Evolutionary conservation across 1,140 invertebrate species (phyloP).

Genomic region (Planococcus citri): DNA sequence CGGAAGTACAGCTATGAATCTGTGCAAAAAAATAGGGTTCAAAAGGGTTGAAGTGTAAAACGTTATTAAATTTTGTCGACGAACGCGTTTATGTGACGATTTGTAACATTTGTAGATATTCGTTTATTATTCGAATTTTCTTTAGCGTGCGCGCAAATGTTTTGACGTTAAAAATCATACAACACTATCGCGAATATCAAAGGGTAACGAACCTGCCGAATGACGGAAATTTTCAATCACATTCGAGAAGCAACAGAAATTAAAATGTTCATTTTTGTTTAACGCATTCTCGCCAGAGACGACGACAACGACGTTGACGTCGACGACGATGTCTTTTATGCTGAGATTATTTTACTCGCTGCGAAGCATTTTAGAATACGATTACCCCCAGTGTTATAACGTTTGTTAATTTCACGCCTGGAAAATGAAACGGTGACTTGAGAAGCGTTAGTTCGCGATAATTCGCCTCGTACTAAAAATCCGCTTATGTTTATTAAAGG

Average conservation of each 20-base stretch:
- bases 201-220: background rate
- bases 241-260: background rate
- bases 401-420: background rate
- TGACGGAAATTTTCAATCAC: background rate
- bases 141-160: background rate
- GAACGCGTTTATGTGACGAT: background rate
- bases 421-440: background rate
- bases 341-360: background rate
- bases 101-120: background rate
- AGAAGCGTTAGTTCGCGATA: background rate
- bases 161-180: background rate
- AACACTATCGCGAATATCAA: background rate
- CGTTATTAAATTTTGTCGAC: background rate
- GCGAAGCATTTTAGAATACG: background rate
- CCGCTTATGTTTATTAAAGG: background rate
- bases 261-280: background rate
- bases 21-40: slow-evolving; percentile 6
- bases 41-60: slow-evolving; percentile 3
- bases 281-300: background rate
- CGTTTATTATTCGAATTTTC: slow-evolving; percentile 7
- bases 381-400: background rate
- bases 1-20: background rate
- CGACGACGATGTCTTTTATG: too few relatives aligned
- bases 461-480: background rate
- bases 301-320: too few relatives aligned